phyloP scores from a whole-genome alignment of 2,888 invertebrate species.

The Mongoloraphidia duomilia region DNA sequence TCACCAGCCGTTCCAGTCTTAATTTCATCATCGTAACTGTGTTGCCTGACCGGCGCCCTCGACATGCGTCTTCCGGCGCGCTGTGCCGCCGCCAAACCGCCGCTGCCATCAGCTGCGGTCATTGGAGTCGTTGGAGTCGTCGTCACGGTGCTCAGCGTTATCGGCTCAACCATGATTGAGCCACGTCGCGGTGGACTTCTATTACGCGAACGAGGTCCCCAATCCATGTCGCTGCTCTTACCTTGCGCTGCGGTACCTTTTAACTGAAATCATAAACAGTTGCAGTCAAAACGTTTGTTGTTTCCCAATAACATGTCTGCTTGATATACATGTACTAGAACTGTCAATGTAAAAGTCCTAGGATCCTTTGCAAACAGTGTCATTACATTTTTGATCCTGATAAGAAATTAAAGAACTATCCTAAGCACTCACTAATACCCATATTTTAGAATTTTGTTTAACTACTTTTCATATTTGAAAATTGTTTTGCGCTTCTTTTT shows the following conservation, averaged over 20 bases:
- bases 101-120: background rate
- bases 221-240: conserved; percentile 35
- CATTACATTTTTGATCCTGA: too few species aligned
- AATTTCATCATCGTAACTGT: conserved; percentile 73
- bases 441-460: too few species aligned
- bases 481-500: too few species aligned
- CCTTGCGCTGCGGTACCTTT: conserved; percentile 44
- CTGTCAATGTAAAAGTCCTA: too few species aligned
- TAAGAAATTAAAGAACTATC: too few species aligned
- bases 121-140: background rate
- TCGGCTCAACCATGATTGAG: conserved; percentile 17
- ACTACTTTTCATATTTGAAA: too few species aligned
- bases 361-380: too few species aligned
- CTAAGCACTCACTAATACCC: too few species aligned
- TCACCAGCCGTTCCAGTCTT: conserved; percentile 25
- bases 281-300: background rate
- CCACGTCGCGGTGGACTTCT: conserved; percentile 38
- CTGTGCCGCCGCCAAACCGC: conserved; percentile 13
- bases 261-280: conserved; percentile 32
- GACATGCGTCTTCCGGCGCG: conserved; percentile 39
- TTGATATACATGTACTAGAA: too few species aligned
- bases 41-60: conserved; percentile 50
- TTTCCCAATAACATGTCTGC: too few species aligned
- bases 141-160: background rate
- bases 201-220: conserved; percentile 38